Evolutionary conservation across 2,113 vertebrate genomes (phyloP), one percentile per base, ranked within the genome.

Genomic region (Cryptomyrus ogoouensis): DNA sequence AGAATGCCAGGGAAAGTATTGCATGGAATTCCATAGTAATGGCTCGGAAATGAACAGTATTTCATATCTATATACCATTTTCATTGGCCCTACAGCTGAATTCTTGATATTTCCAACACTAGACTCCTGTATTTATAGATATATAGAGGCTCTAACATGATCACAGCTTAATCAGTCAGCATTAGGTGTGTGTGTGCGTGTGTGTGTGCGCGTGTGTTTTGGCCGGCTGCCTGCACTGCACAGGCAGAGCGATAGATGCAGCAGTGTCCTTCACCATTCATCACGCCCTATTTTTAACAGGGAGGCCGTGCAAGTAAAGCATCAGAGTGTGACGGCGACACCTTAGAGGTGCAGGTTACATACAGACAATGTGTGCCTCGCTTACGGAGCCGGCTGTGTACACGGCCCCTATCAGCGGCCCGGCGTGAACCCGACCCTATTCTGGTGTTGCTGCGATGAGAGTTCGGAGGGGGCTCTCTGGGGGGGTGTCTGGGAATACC

Each of bases 251-350:
- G 85, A 35, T 15, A 19, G 0, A 5, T 39, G 27, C 31, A 88
- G 27, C n/a, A 35, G 35, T 21, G 39, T n/a, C 35, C 39, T 62
- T 58, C 35, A 44, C 53, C 21, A 46, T 44, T 88, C 88, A 80
- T 49, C 88, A 74, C 89, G 17, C 86, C 83, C 93, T 92, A 91
- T 92, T 92, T 93, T 91, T 92, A 91, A 90, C 35, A 87, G 46
- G 42, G 83, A 27, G n/a, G 70, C 15, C 47, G 53, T 88, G 89
- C 46, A 62, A 88, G 35, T 58, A 74, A 52, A 91, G 90, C 35
- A 77, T 46, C 70, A 66, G 62, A 21, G 35, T 89, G 88, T 88
- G 89, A 92, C 84, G 52, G 77, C 39, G 27, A 92, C 91, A 91
- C 87, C 58, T 50, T 19, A 27, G 27, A 80, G 89, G 90, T n/a